phyloP scores from a whole-genome alignment of 2,113 vertebrate genomes.

The Eidolon helvum region DNA sequence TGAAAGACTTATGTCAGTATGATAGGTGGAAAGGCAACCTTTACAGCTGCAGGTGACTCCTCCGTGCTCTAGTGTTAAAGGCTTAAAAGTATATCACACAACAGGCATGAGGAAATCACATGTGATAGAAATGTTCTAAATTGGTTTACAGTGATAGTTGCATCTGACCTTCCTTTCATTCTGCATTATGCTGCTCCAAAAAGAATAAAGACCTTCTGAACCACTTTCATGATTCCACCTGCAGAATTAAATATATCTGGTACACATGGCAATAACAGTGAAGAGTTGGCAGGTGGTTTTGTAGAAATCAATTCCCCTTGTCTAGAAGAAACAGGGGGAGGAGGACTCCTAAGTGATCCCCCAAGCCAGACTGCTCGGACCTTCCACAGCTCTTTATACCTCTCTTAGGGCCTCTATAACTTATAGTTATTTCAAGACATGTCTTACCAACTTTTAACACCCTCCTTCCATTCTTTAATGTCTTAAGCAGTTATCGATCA shows the following conservation, averaged over 20 bases:
- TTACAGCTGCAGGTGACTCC: background rate
- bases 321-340: background rate
- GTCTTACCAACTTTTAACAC: background rate
- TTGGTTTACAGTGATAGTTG: background rate
- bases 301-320: background rate
- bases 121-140: background rate
- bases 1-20: background rate
- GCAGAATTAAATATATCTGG: conserved; percentile 8
- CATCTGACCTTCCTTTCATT: background rate
- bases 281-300: background rate
- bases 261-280: background rate
- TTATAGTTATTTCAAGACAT: background rate
- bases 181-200: background rate
- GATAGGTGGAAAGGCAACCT: background rate
- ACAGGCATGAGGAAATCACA: background rate
- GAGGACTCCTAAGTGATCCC: background rate
- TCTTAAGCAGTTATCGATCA: background rate
- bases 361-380: background rate
- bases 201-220: background rate
- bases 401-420: background rate
- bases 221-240: background rate
- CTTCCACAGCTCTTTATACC: background rate
- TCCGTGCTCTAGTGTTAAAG: too few species aligned
- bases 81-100: background rate
- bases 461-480: background rate